phyloP scores from a whole-genome alignment of 2,888 invertebrate genomes.

The Cephus pygmeus region DNA sequence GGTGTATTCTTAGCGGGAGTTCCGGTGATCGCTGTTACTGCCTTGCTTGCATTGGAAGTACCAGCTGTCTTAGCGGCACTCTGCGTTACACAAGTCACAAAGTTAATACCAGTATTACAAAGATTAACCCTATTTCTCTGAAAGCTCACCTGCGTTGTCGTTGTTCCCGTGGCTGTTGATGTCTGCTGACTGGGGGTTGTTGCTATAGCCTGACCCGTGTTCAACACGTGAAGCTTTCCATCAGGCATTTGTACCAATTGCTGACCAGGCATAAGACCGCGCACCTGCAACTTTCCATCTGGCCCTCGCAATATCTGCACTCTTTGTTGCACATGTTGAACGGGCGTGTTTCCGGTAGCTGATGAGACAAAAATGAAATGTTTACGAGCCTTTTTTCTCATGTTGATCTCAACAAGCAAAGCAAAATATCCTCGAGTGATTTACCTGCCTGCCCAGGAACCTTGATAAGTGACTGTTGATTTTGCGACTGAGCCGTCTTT shows the following conservation, averaged over 20 bases:
- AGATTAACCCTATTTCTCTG: background rate
- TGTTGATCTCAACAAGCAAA: background rate
- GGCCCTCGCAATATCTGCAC: constrained; percentile 92
- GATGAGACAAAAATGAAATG: background rate
- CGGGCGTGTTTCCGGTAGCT: constrained; percentile 52
- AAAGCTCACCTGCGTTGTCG: constrained; percentile 32
- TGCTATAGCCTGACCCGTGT: constrained; percentile 72
- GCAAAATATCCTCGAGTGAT: background rate
- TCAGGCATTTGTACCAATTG: constrained; percentile 94
- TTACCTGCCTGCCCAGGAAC: constrained; percentile 58
- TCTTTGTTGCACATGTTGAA: constrained; percentile 72
- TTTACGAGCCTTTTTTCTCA: background rate
- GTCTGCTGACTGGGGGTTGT: constrained; percentile 61
- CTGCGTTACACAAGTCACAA: background rate
- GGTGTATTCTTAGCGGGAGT: constrained; percentile 5
- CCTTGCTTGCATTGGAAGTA: constrained; percentile 32
- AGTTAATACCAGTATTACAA: constrained; percentile 6
- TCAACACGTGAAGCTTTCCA: constrained; percentile 89
- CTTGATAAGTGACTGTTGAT: constrained; percentile 68
- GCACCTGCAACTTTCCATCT: constrained; percentile 91
- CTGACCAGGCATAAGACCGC: constrained; percentile 91
- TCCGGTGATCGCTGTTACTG: constrained; percentile 11
- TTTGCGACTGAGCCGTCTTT: constrained; percentile 65
- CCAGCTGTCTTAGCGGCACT: constrained; percentile 33
- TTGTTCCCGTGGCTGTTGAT: constrained; percentile 28